These are phyloP conservation scores for Propsilocerus akamusi DNA, from an alignment of 1,140 invertebrate species.

Conservation along the genomic window DNA sequence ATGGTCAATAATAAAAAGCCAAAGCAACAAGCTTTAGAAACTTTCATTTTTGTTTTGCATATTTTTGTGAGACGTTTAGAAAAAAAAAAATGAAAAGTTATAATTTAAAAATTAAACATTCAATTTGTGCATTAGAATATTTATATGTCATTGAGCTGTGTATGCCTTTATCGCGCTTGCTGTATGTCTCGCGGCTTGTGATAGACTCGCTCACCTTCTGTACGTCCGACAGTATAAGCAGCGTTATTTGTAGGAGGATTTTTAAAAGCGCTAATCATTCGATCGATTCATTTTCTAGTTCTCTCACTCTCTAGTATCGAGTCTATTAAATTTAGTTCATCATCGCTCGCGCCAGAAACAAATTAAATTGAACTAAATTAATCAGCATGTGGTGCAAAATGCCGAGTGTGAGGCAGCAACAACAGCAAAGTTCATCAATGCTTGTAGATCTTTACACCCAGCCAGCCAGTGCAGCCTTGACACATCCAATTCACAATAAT, in stretches of 20 bases:
- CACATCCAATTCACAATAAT: too few species aligned
- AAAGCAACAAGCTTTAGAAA: too few species aligned
- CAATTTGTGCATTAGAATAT: neutral
- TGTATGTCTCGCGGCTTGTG: neutral
- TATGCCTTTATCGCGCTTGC: neutral
- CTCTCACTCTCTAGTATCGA: neutral
- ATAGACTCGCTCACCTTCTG: constrained; percentile 2
- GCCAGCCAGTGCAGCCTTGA: too few species aligned
- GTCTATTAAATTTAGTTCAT: neutral
- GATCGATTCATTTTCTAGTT: neutral
- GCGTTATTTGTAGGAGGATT: neutral
- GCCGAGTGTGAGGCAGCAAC: too few species aligned
- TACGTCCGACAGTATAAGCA: neutral
- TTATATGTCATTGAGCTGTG: neutral
- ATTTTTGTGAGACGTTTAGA: neutral
- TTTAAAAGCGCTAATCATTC: neutral
- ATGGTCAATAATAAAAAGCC: too few species aligned
- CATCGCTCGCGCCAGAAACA: neutral
- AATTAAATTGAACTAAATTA: too few species aligned
- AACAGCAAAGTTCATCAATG: too few species aligned
- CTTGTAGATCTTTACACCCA: too few species aligned
- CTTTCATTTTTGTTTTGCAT: too few species aligned
- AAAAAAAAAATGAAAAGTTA: neutral
- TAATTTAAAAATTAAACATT: neutral
- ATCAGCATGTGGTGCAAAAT: too few species aligned